Evolutionary conservation across 2,888 invertebrate genomes (phyloP), one percentile per base, ranked within the genome.

Genomic region (Drosophila mimica): DNA sequence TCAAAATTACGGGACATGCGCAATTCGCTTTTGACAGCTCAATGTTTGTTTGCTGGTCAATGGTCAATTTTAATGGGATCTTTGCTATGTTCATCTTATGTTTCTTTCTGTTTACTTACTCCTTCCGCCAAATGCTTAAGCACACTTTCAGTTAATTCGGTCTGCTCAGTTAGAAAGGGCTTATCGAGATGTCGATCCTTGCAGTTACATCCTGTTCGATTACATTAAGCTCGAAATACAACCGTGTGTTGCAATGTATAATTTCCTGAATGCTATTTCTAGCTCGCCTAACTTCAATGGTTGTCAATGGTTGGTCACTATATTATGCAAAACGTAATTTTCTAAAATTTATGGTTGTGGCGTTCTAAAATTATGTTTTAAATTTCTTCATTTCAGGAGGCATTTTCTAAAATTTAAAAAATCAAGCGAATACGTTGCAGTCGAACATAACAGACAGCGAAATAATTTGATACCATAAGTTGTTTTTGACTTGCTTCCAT

Each of bases 1-100:
- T 86, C 83, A 88, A 81, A 83, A 79, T 59, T 49, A 31, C 31
- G 58, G 68, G 53, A 76, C 89, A 87, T 87, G 90, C 87, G 90
- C 89, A 79, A 46, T 65, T 59, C 9, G 34, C 13, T n/a, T 46
- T 61, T 60, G 64, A 69, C 38, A 51, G 58, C 51, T 53, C 34
- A 28, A 36, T 49, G 43, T 46, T n/a, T 53, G 60, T 48, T 67
- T 70, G 70, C 64, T 38, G 49, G 57, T 36, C 51, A 54, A 46
- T 46, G 46, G 52, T 31, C 48, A 56, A 69, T n/a, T 25, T 36
- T 57, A 17, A 30, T 54, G 67, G 30, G 11, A 20, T 20, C 43
- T n/a, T 9, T 8, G 20, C 20, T 7, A 4, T 4, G 15, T 15
- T 46, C 15, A 20, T 1, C 46, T 25, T 8, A 25, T 1, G 20